Base-by-base conservation (phyloP, 2,888 invertebrate genomes). In the Cinara cedri region DNA sequence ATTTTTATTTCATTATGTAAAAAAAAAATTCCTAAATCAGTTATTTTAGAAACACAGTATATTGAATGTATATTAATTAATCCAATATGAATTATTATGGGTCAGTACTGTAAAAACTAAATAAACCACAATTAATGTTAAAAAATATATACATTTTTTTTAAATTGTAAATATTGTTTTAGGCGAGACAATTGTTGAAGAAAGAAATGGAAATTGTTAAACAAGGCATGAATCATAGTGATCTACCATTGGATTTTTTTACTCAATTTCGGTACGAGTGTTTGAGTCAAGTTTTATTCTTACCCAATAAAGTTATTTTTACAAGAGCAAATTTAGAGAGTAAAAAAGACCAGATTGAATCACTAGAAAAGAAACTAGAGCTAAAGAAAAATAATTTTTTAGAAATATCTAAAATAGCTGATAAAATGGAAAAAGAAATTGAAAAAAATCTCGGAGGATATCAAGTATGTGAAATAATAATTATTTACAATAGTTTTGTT, bases 181-280 rank as follows among this genome's bases (percentile, higher is more conserved):
- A 88, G 86, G 93, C 95, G 0, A 90, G 89, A 83, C 85, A 87
- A 19, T 85, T 93, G 84, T 85, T 97, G 80, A 88, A 89, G 81
- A 89, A 90, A 51, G 98, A 98, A 88, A 96, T 97, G 94, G 91
- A 92, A 26, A 88, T 92, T 1, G 97, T 98, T 0, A 93, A 93
- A 85, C 90, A 91, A 80, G 97, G 96, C 63, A 98, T 98, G 98
- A 92, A 91, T 0, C 98, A 98, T 85, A 97, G 97, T 0, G 97
- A 98, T 54, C 88, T 98, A 65, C 92, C 96, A 1, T 87, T 94
- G 66, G 97, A 98, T 83, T 93, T 95, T 0, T 97, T 96, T 85
- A 92, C 92, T 13, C 96, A 97, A 87, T 97, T 97, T 57, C 98
- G 98, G 98, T 95, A 97, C 85, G 97, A 98, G 87, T 98, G 98